A percentile compares a stretch with the other conserved stretches of the same genome.
phyloP scores from a whole-genome alignment of 2,888 invertebrate genomes.

The Ypsolopha sequella region DNA sequence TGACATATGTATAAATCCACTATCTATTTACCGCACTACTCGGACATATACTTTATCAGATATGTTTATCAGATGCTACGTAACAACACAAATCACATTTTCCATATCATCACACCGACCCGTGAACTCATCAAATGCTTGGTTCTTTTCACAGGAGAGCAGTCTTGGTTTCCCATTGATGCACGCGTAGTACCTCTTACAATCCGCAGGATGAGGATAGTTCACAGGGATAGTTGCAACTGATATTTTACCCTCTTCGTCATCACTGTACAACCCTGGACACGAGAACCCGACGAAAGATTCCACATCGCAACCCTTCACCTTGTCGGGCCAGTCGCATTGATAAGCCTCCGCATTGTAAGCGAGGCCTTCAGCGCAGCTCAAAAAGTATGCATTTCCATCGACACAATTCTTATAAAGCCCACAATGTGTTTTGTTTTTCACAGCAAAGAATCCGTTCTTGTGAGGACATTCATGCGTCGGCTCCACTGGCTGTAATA shows the following conservation, averaged over 20 bases:
- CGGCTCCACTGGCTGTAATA: slow-evolving; percentile 58
- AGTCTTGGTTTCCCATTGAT: not conserved
- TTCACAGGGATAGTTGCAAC: not conserved
- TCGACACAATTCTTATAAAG: slow-evolving; percentile 73
- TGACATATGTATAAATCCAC: too few species aligned
- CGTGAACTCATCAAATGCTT: slow-evolving; percentile 4
- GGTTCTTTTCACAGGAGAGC: not conserved
- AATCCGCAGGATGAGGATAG: not conserved
- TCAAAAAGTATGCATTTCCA: slow-evolving; percentile 56
- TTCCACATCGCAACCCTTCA: slow-evolving; percentile 77
- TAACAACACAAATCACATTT: not conserved
- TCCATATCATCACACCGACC: slow-evolving; percentile 1
- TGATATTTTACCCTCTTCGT: not conserved
- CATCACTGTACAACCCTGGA: not conserved
- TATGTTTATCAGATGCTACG: not conserved
- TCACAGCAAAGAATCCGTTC: slow-evolving; percentile 73
- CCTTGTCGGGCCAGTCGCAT: slow-evolving; percentile 84
- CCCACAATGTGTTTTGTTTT: slow-evolving; percentile 60
- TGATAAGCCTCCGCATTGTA: slow-evolving; percentile 73
- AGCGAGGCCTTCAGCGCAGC: slow-evolving; percentile 81
- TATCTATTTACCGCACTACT: too few species aligned
- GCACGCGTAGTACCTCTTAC: slow-evolving; percentile 1
- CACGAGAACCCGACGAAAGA: slow-evolving; percentile 24
- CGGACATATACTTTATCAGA: too few species aligned
- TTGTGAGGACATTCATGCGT: slow-evolving; percentile 80